Conservation (phyloP, 2,797 vertebrate species). For the Falco concolor region DNA sequence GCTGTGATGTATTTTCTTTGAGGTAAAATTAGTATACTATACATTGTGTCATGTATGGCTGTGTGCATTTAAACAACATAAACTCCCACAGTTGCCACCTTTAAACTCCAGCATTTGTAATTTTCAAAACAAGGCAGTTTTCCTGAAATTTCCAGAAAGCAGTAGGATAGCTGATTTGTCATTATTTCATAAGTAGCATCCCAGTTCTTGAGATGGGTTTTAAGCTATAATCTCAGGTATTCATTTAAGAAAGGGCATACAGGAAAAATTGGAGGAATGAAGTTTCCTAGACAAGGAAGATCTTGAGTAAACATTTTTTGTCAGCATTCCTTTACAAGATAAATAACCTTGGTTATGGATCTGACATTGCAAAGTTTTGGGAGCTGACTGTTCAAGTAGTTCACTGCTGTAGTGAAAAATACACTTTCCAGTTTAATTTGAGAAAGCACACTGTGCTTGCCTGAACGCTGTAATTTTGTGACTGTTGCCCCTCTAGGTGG, state of each 20-base stretch:
- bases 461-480: background rate
- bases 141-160: background rate
- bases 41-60: background rate
- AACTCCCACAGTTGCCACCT: background rate
- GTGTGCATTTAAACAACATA: background rate
- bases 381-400: background rate
- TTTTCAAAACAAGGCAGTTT: background rate
- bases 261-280: background rate
- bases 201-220: background rate
- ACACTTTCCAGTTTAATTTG: background rate
- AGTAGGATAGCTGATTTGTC: background rate
- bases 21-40: background rate
- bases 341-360: background rate
- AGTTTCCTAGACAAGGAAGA: background rate
- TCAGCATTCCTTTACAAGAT: background rate
- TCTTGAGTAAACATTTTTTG: background rate
- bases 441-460: background rate
- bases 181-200: background rate
- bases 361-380: background rate
- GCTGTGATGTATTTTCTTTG: background rate
- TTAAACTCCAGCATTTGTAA: background rate
- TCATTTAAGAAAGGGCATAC: background rate
- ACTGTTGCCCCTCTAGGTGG: background rate
- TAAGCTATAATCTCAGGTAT: background rate
- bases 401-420: background rate